Evolutionary conservation across 2,113 vertebrate genomes (phyloP).

Genomic region (Psittacus erithacus): DNA sequence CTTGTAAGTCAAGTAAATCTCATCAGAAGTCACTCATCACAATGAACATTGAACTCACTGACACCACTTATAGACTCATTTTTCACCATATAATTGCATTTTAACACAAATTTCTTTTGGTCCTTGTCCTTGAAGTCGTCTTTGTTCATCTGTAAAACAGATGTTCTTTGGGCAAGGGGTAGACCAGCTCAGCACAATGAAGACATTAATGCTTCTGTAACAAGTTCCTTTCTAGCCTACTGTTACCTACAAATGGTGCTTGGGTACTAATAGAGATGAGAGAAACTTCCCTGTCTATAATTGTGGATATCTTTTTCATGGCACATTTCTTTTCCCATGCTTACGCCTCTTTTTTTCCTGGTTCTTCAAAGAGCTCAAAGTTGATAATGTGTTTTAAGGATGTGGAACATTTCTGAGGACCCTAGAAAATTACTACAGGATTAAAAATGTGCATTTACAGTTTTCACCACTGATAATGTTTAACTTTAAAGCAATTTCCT

Average conservation of each 20-base stretch:
- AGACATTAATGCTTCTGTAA: not conserved
- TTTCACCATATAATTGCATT: conserved; percentile 32
- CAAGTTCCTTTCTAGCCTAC: not conserved
- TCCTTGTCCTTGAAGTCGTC: conserved; percentile 25
- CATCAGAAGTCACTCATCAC: not conserved
- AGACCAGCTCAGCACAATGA: conserved; percentile 6
- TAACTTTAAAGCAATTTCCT: conserved; percentile 43
- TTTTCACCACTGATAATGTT: not conserved
- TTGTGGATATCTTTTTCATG: not conserved
- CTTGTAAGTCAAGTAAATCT: conserved; percentile 12
- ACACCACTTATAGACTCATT: conserved; percentile 17
- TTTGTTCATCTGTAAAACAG: not conserved
- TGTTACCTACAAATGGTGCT: not conserved
- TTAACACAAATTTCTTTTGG: conserved; percentile 4
- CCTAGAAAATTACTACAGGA: not conserved
- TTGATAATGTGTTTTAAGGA: not conserved
- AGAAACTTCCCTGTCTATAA: not conserved
- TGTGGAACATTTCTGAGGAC: not conserved
- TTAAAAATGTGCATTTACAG: conserved; percentile 19
- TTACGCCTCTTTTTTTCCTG: not conserved
- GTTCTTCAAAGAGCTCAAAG: not conserved
- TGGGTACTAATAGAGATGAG: not conserved
- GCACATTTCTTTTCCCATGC: not conserved
- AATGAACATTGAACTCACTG: not conserved
- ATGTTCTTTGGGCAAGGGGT: not conserved